These are phyloP conservation scores for Nipponia nippon DNA, from an alignment of 2,113 vertebrate species.

Conservation along the genomic window DNA sequence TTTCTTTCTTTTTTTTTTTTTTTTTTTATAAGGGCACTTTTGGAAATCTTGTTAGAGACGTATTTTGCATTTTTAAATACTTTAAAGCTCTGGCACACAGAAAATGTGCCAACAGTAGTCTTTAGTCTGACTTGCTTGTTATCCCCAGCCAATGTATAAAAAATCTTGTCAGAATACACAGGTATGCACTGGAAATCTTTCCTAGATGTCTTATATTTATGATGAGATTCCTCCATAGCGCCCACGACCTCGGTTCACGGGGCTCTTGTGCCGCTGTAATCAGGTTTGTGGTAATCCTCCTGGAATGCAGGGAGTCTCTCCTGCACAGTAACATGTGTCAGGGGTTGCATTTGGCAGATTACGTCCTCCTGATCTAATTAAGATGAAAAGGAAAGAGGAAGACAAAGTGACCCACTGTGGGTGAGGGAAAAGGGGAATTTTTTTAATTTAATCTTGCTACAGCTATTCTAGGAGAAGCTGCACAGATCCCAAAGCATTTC, in stretches of 20 bases:
- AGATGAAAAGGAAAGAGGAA: background rate
- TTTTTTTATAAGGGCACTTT: background rate
- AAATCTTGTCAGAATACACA: background rate
- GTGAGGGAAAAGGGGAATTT: background rate
- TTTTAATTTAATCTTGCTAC: background rate
- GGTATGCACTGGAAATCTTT: background rate
- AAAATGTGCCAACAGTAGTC: background rate
- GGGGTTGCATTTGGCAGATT: background rate
- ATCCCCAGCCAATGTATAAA: background rate
- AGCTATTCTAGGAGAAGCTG: background rate
- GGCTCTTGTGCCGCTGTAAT: background rate
- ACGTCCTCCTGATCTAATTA: background rate
- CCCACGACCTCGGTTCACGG: background rate
- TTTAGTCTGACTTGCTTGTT: background rate
- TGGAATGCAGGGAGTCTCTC: background rate
- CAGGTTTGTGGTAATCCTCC: background rate
- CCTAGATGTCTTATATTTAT: background rate
- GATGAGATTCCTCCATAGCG: background rate
- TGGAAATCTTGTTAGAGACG: background rate
- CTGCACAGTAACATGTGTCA: background rate
- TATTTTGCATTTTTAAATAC: background rate
- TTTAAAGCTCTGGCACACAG: background rate
- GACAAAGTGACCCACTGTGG: background rate
- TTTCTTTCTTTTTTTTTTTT: background rate
- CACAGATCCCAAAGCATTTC: background rate